A percentile compares a stretch with the other conserved stretches of the same genome.
These are phyloP conservation scores for Anastatus disparis DNA, from an alignment of 1,140 invertebrate genomes.

Conservation along the genomic window DNA sequence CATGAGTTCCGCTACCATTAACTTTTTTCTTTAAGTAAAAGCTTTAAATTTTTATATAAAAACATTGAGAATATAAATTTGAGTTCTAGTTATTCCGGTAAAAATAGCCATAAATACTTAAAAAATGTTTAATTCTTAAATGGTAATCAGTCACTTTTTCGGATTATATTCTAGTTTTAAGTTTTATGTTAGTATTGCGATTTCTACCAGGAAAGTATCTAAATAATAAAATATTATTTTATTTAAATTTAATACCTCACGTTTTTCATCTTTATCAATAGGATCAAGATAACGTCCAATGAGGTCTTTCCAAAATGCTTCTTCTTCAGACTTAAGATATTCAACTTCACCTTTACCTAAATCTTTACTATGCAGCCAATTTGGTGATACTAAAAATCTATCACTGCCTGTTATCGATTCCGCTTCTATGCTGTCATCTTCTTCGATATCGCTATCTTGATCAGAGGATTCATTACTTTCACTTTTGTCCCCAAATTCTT, in stretches of 20 bases:
- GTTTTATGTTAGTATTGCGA: too few relatives aligned
- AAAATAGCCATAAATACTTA: too few relatives aligned
- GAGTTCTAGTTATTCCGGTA: too few relatives aligned
- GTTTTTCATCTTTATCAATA: conserved; percentile 70
- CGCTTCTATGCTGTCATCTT: conserved; percentile 38
- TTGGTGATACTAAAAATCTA: conserved; percentile 70
- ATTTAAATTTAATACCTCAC: conserved; percentile 41
- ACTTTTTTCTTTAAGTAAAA: too few relatives aligned
- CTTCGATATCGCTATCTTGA: background rate
- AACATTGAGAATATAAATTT: too few relatives aligned
- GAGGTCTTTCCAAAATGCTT: conserved; percentile 79
- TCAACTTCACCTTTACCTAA: conserved; percentile 73
- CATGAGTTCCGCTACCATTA: too few relatives aligned
- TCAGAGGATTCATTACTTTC: background rate
- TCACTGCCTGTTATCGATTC: conserved; percentile 42
- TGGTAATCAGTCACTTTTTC: too few relatives aligned
- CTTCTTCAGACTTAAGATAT: conserved; percentile 72
- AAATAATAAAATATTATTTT: conserved; percentile 40
- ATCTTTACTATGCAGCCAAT: conserved; percentile 78
- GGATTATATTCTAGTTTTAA: too few relatives aligned
- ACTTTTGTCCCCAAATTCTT: too few relatives aligned
- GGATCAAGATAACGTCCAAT: conserved; percentile 80
- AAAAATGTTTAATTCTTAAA: too few relatives aligned
- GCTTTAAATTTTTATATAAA: too few relatives aligned
- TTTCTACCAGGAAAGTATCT: background rate